phyloP scores from a whole-genome alignment of 2,113 vertebrate species.

The Chionodraco myersi region DNA sequence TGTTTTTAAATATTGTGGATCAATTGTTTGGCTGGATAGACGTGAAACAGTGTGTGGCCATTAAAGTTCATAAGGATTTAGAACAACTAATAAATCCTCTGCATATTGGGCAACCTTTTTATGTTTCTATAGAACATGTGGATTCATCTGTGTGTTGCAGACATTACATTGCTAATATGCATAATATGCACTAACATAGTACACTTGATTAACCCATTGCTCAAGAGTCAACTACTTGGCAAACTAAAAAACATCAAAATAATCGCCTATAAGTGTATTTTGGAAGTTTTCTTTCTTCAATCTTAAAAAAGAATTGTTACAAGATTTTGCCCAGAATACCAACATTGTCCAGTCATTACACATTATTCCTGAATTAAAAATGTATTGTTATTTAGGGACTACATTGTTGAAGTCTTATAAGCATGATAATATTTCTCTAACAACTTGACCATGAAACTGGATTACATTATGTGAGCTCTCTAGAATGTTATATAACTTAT shows the following conservation, averaged over 20 bases:
- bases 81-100: not conserved
- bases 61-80: not conserved
- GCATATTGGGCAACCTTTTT: not conserved
- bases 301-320: no score
- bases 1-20: not conserved
- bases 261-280: no score
- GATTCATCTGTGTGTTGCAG: not conserved
- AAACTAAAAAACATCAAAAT: no score
- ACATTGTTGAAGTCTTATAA: not conserved
- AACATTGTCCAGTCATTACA: no score
- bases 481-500: constrained; percentile 16
- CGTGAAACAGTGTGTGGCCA: not conserved
- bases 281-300: no score
- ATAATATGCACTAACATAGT: not conserved
- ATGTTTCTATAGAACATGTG: not conserved
- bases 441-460: constrained; percentile 2
- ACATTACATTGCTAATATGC: not conserved
- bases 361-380: not conserved
- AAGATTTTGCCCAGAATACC: no score
- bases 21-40: not conserved
- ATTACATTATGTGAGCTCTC: constrained; percentile 25
- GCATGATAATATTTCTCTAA: not conserved
- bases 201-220: not conserved
- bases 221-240: not conserved
- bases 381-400: not conserved